phyloP scores from a whole-genome alignment of 2,888 invertebrate species.

The Tipula unca region DNA sequence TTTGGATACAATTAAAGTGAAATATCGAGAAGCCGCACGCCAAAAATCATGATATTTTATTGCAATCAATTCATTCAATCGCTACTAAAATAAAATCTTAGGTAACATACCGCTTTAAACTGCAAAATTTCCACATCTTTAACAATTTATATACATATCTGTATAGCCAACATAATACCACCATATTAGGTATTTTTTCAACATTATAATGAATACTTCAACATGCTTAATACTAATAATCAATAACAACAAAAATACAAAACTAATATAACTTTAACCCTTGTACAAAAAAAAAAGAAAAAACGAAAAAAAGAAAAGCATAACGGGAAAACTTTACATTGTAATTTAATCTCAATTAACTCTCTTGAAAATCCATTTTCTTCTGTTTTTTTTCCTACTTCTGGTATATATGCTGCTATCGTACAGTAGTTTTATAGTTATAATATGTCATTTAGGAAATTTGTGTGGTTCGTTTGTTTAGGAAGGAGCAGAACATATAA shows the following conservation, averaged over 20 bases:
- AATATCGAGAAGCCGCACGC: no score
- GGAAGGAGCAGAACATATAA: neutral
- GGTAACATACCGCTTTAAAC: no score
- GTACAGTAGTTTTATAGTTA: neutral
- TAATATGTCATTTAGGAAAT: conserved; percentile 14
- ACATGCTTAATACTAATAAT: neutral
- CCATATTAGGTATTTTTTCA: neutral
- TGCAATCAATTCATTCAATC: no score
- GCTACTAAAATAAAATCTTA: no score
- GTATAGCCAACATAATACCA: neutral
- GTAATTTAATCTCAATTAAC: conserved; percentile 17
- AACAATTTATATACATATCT: neutral
- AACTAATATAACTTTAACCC: conserved; percentile 14
- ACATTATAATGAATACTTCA: conserved; percentile 8
- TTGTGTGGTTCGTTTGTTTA: neutral
- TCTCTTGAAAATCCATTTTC: conserved; percentile 19
- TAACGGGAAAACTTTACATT: conserved; percentile 14
- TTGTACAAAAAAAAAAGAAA: neutral
- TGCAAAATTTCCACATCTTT: no score
- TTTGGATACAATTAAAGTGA: no score
- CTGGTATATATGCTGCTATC: neutral
- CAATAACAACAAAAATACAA: neutral
- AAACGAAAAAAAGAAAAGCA: neutral
- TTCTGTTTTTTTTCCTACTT: neutral
- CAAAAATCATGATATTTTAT: no score